Evolutionary conservation across 2,888 invertebrate genomes (phyloP).

Genomic region (Molorchus minor): DNA sequence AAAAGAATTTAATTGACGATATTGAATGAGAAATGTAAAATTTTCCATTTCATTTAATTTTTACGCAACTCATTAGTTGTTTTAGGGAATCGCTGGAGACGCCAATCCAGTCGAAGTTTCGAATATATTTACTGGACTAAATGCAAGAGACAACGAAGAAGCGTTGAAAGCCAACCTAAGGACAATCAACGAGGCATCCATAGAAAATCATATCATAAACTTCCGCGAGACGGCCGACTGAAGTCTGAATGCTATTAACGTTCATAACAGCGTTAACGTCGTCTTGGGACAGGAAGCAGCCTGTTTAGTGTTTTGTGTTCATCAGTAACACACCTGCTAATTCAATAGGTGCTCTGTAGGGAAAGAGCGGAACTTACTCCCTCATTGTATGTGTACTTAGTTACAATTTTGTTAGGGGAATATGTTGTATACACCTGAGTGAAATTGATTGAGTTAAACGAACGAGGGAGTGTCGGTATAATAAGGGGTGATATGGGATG

Average conservation of each 20-base stretch:
- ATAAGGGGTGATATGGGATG: slow-evolving; percentile 5
- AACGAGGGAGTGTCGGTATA: slow-evolving; percentile 2
- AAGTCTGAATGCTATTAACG: slow-evolving; percentile 43
- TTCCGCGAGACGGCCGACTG: too few relatives aligned
- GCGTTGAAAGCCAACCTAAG: slow-evolving; percentile 6
- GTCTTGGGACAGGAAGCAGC: slow-evolving; percentile 52
- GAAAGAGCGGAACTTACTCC: slow-evolving; percentile 17
- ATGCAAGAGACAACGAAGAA: slow-evolving; percentile 4
- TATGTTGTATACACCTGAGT: slow-evolving; percentile 19
- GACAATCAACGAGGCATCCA: slow-evolving; percentile 8
- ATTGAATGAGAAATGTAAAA: too few relatives aligned
- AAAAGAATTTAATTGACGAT: too few relatives aligned
- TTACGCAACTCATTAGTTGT: too few relatives aligned
- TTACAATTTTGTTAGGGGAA: slow-evolving; percentile 14
- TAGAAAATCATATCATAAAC: slow-evolving; percentile 11
- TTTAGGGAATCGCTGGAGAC: too few relatives aligned
- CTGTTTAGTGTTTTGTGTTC: slow-evolving; percentile 49
- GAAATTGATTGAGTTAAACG: slow-evolving; percentile 11
- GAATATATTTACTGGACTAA: too few relatives aligned
- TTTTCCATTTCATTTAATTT: too few relatives aligned
- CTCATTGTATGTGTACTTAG: slow-evolving; percentile 3
- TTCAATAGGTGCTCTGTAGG: slow-evolving; percentile 27
- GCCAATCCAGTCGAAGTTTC: too few relatives aligned
- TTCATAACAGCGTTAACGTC: slow-evolving; percentile 50
- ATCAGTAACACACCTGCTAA: slow-evolving; percentile 53